These are phyloP conservation scores for Astyanax mexicanus DNA, from an alignment of 2,797 vertebrate genomes.

Conservation along the genomic window DNA sequence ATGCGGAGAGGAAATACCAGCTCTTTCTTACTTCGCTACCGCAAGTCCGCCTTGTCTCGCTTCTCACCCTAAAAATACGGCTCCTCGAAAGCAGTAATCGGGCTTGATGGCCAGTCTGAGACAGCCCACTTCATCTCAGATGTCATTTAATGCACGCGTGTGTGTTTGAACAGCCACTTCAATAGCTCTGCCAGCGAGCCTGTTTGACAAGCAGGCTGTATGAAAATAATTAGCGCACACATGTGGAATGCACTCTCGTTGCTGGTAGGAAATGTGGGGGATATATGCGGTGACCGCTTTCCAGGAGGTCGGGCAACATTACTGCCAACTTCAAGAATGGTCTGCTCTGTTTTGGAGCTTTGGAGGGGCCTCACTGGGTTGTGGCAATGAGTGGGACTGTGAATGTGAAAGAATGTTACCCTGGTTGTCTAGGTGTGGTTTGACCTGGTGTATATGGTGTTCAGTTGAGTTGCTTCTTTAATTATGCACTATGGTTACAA, in stretches of 20 bases:
- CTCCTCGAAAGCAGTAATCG: conserved; percentile 45
- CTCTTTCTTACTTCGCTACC: conserved; percentile 17
- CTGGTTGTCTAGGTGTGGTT: no score
- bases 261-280: conserved; percentile 17
- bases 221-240: conserved; percentile 42
- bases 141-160: conserved; percentile 21
- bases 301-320: conserved; percentile 27
- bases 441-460: no score
- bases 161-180: conserved; percentile 43
- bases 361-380: not conserved
- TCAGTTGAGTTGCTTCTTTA: no score
- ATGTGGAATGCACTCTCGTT: conserved; percentile 41
- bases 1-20: not conserved
- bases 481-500: no score
- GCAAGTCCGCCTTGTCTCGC: conserved; percentile 3
- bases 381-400: no score
- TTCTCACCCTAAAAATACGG: not conserved
- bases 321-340: conserved; percentile 14
- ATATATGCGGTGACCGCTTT: conserved; percentile 35
- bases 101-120: conserved; percentile 17
- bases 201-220: conserved; percentile 36
- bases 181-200: conserved; percentile 23
- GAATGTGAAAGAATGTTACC: no score
- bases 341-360: not conserved
- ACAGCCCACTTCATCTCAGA: conserved; percentile 30